phyloP scores from a whole-genome alignment of 2,888 invertebrate genomes.

The Melanostoma scalare region DNA sequence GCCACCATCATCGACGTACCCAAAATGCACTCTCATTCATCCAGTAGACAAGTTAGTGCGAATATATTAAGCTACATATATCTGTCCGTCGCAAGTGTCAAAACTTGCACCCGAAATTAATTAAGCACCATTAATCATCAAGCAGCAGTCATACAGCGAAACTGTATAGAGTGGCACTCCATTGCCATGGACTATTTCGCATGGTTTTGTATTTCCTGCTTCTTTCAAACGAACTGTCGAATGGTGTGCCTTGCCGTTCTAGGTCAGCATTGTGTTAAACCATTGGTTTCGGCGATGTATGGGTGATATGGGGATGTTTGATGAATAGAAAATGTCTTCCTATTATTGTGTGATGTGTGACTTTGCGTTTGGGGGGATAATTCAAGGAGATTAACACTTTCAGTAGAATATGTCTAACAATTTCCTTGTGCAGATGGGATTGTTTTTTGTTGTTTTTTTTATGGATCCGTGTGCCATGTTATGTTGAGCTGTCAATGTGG shows the following conservation, averaged over 20 bases:
- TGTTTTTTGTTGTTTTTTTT: too few relatives aligned
- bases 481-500: too few relatives aligned
- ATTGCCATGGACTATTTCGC: conserved; percentile 58
- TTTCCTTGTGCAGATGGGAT: too few relatives aligned
- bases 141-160: conserved; percentile 10
- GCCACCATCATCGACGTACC: background rate
- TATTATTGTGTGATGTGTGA: conserved; percentile 3
- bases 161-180: conserved; percentile 13
- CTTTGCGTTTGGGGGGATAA: background rate
- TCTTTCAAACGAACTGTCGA: conserved; percentile 7
- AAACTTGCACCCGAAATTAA: conserved; percentile 65
- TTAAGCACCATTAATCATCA: conserved; percentile 66
- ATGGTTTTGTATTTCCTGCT: conserved; percentile 62
- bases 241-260: conserved; percentile 18
- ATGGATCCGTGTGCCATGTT: too few relatives aligned
- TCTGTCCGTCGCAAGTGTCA: conserved; percentile 54
- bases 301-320: background rate
- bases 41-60: conserved; percentile 37
- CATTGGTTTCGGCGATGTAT: background rate
- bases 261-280: conserved; percentile 45
- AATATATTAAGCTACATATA: conserved; percentile 34
- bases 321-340: conserved; percentile 24
- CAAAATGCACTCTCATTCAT: conserved; percentile 41
- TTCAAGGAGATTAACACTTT: too few relatives aligned
- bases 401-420: too few relatives aligned